These are phyloP conservation scores for Heliconius eleuchia DNA, from an alignment of 1,140 invertebrate genomes.

Conservation along the genomic window DNA sequence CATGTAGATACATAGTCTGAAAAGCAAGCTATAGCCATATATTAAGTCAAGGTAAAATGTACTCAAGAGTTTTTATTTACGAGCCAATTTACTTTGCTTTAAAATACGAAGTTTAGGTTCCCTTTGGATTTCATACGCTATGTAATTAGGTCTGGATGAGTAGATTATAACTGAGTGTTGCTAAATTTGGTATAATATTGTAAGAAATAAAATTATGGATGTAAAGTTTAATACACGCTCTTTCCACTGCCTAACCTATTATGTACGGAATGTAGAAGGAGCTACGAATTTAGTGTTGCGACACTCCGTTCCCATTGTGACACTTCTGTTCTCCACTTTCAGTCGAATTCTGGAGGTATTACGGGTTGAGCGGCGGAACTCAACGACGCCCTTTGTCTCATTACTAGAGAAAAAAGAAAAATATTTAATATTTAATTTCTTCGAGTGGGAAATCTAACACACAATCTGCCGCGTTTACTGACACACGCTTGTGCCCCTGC, in stretches of 20 bases:
- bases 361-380: no score
- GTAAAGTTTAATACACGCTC: neutral
- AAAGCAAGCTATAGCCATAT: conserved; percentile 4
- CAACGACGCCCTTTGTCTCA: no score
- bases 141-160: conserved; percentile 1
- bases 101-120: neutral
- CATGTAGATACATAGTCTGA: conserved; percentile 32
- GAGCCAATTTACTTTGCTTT: neutral
- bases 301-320: no score
- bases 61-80: neutral
- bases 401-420: no score
- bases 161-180: neutral
- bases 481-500: no score
- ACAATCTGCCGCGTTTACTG: neutral
- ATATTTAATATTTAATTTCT: no score
- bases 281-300: no score
- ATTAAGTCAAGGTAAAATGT: neutral
- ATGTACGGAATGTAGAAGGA: no score
- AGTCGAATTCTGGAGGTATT: no score
- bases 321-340: no score
- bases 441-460: neutral
- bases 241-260: no score
- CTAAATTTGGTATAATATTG: neutral
- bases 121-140: conserved; percentile 25
- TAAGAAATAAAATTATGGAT: neutral